A percentile compares a stretch with the other conserved stretches of the same genome.
These are phyloP conservation scores for Heliconius hermathena DNA, from an alignment of 1,140 invertebrate species.

Conservation along the genomic window DNA sequence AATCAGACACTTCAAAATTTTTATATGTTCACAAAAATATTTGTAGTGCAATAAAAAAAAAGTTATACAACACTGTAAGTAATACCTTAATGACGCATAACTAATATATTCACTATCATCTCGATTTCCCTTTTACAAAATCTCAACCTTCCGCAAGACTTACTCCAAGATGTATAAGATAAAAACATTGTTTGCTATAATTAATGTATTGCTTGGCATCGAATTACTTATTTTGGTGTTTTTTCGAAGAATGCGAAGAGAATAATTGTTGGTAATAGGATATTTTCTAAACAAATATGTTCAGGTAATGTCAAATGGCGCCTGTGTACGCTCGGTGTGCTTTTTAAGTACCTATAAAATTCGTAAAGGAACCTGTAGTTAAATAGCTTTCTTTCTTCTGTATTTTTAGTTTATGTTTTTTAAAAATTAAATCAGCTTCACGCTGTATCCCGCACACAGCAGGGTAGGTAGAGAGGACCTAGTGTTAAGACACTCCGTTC, in stretches of 20 bases:
- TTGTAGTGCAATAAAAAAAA: neutral
- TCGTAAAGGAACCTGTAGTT: neutral
- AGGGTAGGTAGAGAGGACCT: too few relatives aligned
- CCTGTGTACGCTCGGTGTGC: neutral
- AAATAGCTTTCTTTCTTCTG: neutral
- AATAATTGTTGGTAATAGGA: slow-evolving; percentile 55
- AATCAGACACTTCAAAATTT: too few relatives aligned
- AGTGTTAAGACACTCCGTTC: too few relatives aligned
- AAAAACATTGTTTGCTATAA: slow-evolving; percentile 61
- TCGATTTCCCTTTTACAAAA: slow-evolving; percentile 25
- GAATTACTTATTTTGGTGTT: slow-evolving; percentile 47
- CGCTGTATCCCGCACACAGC: too few relatives aligned
- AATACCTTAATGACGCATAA: slow-evolving; percentile 6
- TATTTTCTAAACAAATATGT: slow-evolving; percentile 42
- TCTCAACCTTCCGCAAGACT: slow-evolving; percentile 34
- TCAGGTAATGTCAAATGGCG: slow-evolving; percentile 22
- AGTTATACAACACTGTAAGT: neutral
- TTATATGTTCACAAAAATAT: too few relatives aligned
- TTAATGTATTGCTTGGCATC: slow-evolving; percentile 55
- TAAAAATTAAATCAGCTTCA: too few relatives aligned
- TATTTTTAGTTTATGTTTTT: neutral
- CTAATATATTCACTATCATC: slow-evolving; percentile 25
- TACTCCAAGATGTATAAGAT: slow-evolving; percentile 37
- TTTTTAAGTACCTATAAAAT: neutral
- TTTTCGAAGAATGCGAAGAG: slow-evolving; percentile 41